Evolutionary conservation across 2,797 vertebrate species (phyloP).

Genomic region (Schizopygopsis pylzovi): DNA sequence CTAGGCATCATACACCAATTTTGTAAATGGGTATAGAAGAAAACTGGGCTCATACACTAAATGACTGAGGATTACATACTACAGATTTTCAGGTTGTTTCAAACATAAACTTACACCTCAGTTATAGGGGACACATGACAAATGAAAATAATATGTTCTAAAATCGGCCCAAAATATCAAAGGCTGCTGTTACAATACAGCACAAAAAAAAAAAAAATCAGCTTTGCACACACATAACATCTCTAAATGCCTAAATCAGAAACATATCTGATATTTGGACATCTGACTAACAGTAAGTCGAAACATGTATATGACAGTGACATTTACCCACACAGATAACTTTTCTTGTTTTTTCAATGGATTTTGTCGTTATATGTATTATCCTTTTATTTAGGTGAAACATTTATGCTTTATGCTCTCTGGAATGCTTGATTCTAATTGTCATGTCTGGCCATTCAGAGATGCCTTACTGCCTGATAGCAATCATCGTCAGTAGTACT

Average conservation of each 20-base stretch:
- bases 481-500: not conserved
- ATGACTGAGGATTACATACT: not conserved
- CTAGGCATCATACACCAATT: no score
- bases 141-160: not conserved
- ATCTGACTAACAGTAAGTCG: not conserved
- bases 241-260: not conserved
- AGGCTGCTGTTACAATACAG: not conserved
- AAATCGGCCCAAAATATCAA: not conserved
- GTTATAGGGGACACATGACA: no score
- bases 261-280: not conserved
- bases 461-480: not conserved
- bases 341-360: not conserved
- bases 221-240: not conserved
- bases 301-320: not conserved
- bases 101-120: not conserved
- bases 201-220: not conserved
- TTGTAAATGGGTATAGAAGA: not conserved
- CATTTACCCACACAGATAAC: not conserved
- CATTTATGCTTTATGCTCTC: not conserved
- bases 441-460: not conserved
- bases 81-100: not conserved
- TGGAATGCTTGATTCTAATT: not conserved
- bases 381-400: not conserved
- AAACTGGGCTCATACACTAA: not conserved
- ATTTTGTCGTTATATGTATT: not conserved